Evolutionary conservation across 2,797 vertebrate genomes (phyloP).

Genomic region (Amazona ochrocephala): DNA sequence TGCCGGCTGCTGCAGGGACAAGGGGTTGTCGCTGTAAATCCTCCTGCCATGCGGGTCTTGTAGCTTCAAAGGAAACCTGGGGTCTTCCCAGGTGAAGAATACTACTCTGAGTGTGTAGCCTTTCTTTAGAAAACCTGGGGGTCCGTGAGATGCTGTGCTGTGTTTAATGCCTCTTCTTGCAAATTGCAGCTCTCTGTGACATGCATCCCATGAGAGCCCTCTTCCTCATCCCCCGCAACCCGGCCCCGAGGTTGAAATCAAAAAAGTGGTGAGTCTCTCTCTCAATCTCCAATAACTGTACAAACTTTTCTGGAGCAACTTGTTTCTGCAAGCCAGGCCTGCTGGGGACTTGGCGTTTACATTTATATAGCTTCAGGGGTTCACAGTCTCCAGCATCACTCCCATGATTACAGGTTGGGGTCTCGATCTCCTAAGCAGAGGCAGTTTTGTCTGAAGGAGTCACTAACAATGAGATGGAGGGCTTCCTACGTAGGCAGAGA

Average conservation of each 20-base stretch:
- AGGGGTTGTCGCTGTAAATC: not conserved
- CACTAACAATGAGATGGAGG: accelerated
- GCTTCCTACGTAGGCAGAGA: not conserved
- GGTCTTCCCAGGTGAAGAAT: not conserved
- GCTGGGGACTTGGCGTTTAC: not conserved
- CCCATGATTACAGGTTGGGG: not conserved
- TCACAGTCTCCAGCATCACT: not conserved
- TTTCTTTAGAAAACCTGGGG: not conserved
- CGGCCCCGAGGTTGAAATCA: conserved; percentile 91
- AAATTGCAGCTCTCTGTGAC: conserved; percentile 89
- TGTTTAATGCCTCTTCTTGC: conserved; percentile 31
- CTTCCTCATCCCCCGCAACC: conserved; percentile 93
- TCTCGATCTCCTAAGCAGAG: not conserved
- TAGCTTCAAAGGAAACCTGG: not conserved
- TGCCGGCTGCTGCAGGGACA: not conserved
- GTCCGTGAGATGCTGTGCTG: accelerated
- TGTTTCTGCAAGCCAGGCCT: not conserved
- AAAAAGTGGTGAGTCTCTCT: conserved; percentile 91
- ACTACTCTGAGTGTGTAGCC: not conserved
- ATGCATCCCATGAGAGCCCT: conserved; percentile 97
- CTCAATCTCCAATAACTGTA: not conserved
- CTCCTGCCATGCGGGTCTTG: not conserved
- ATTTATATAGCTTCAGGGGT: not conserved
- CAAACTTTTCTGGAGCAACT: not conserved
- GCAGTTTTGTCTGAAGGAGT: not conserved